These are phyloP conservation scores for Echeneis naucrates DNA, from an alignment of 2,797 vertebrate genomes.

Conservation along the genomic window DNA sequence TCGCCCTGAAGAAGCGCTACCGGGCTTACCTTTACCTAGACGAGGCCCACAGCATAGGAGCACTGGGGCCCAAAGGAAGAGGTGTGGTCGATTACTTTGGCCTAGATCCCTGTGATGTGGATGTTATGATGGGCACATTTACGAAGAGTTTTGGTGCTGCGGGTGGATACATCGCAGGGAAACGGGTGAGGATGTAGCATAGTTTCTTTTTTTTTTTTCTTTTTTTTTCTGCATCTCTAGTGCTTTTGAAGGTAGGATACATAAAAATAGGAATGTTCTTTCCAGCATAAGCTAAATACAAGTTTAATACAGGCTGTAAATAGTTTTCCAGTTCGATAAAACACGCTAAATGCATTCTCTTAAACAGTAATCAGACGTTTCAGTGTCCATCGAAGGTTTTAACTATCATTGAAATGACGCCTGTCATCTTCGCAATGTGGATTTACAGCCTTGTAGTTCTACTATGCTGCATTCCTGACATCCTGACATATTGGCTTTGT, in stretches of 20 bases:
- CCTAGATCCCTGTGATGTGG: constrained; percentile 88
- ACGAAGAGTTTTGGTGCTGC: constrained; percentile 94
- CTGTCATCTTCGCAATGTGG: constrained; percentile 25
- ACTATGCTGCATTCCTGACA: constrained; percentile 22
- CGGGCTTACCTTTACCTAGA: constrained; percentile 95
- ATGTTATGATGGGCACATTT: constrained; percentile 95
- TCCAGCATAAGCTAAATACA: neutral
- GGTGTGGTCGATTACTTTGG: constrained; percentile 89
- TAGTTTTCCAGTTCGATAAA: neutral
- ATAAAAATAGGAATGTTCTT: neutral
- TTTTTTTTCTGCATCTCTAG: neutral
- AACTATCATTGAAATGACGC: neutral
- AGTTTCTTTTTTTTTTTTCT: constrained; percentile 2
- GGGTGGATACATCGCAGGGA: constrained; percentile 95
- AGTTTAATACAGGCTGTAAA: neutral
- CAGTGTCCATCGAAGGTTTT: neutral
- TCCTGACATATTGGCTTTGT: constrained; percentile 3
- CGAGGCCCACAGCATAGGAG: constrained; percentile 95
- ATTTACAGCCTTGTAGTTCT: neutral
- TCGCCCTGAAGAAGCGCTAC: constrained; percentile 95
- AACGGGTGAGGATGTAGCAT: constrained; percentile 82
- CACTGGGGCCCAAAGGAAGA: constrained; percentile 87
- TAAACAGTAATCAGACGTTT: neutral
- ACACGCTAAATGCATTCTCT: too few species aligned
- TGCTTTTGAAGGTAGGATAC: neutral